A percentile compares a stretch with the other conserved stretches of the same genome.
Evolutionary conservation across 2,113 vertebrate species (phyloP).

Genomic region (Lontra canadensis): DNA sequence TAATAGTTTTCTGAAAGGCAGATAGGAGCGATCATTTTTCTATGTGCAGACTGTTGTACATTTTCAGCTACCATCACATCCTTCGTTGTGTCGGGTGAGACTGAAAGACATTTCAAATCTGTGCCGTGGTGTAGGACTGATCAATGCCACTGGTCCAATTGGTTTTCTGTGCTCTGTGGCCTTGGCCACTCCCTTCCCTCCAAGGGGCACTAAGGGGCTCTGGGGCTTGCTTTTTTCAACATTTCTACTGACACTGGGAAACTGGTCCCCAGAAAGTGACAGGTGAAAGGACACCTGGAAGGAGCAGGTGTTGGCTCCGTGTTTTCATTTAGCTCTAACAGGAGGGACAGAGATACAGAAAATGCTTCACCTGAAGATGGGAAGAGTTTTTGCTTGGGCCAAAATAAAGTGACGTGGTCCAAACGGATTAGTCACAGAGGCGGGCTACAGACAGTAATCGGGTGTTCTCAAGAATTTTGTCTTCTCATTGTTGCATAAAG

Average conservation of each 20-base stretch:
- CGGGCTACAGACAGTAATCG: not conserved
- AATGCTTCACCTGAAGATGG: not conserved
- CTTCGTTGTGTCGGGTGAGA: not conserved
- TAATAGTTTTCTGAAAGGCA: not conserved
- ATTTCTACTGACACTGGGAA: not conserved
- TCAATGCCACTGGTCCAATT: not conserved
- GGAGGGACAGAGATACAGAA: not conserved
- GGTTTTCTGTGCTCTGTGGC: not conserved
- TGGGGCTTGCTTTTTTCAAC: not conserved
- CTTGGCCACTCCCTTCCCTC: not conserved
- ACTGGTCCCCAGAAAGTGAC: not conserved
- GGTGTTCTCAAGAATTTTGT: not conserved
- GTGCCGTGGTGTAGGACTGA: not conserved
- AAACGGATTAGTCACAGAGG: not conserved
- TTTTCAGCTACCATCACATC: not conserved
- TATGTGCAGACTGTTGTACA: not conserved
- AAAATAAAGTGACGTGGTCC: not conserved
- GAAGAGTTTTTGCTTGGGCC: not conserved
- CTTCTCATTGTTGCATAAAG: not conserved
- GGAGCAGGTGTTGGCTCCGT: not conserved
- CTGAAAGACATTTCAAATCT: not conserved
- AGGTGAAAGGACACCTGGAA: not conserved
- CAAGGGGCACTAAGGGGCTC: not conserved
- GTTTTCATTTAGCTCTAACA: not conserved
- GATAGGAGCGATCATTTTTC: not conserved